Percentiles rank a stretch among this genome's conserved stretches.
phyloP scores from a whole-genome alignment of 2,888 invertebrate species.

The Eupithecia dodoneata region DNA sequence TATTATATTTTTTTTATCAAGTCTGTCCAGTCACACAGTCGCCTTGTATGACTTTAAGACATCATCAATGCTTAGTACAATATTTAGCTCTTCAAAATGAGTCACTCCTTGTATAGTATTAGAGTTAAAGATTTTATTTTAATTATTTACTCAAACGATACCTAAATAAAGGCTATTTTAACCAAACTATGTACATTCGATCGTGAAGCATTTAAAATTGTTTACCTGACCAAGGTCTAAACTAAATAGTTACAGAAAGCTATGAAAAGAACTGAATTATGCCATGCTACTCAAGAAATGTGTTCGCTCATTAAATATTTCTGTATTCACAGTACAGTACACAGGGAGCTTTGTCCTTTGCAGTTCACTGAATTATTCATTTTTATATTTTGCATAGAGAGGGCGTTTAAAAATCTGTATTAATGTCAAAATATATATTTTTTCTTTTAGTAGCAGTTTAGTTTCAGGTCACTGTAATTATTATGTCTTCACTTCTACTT shows the following conservation, averaged over 20 bases:
- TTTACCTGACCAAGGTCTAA: neutral
- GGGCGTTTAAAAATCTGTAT: neutral
- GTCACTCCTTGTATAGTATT: too few species aligned
- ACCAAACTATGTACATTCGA: neutral
- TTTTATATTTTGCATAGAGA: neutral
- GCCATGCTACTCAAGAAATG: neutral
- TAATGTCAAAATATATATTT: neutral
- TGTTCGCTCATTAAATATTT: neutral
- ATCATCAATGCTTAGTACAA: neutral
- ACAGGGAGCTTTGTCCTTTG: conserved; percentile 10
- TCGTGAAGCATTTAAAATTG: neutral
- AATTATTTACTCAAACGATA: neutral
- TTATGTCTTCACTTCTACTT: neutral
- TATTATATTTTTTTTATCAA: neutral
- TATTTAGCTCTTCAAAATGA: too few species aligned
- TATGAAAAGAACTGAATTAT: neutral
- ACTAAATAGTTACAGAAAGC: neutral
- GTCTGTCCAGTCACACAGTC: neutral
- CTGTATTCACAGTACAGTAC: neutral
- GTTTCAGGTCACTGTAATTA: neutral
- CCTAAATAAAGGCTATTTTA: neutral
- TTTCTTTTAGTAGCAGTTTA: neutral
- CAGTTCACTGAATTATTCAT: conserved; percentile 29
- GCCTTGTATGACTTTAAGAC: neutral
- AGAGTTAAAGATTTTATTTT: too few species aligned